Evolutionary conservation across 2,797 vertebrate species (phyloP).

Genomic region (Sebastes jordani): DNA sequence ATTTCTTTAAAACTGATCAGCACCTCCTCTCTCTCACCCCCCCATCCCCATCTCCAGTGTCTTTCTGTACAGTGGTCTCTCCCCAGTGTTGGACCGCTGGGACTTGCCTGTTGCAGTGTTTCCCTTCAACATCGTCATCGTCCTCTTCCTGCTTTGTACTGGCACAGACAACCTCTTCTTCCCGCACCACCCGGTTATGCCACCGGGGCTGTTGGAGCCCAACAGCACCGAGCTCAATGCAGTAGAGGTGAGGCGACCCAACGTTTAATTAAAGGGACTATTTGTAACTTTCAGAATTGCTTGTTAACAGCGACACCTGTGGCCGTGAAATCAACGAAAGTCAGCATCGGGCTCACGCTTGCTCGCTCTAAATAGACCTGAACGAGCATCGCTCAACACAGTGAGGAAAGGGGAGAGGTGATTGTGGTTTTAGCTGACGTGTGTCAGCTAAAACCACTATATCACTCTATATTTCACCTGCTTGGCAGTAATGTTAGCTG

Average conservation of each 20-base stretch:
- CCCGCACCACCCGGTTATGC: constrained; percentile 53
- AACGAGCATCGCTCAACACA: too few relatives aligned
- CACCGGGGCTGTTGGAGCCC: constrained; percentile 43
- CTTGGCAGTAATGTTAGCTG: too few relatives aligned
- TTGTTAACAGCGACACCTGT: too few relatives aligned
- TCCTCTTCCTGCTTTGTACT: constrained; percentile 78
- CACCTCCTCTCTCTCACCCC: not conserved
- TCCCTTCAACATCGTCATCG: constrained; percentile 79
- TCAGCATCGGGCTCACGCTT: too few relatives aligned
- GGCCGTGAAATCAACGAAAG: too few relatives aligned
- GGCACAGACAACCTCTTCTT: constrained; percentile 73
- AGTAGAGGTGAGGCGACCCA: constrained; percentile 58
- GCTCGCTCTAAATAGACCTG: too few relatives aligned
- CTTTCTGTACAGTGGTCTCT: constrained; percentile 75
- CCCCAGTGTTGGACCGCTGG: constrained; percentile 69
- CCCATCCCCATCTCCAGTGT: constrained; percentile 58
- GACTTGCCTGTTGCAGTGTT: constrained; percentile 78
- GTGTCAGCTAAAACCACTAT: too few relatives aligned
- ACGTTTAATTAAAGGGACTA: not conserved
- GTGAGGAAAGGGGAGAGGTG: too few relatives aligned
- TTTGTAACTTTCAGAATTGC: too few relatives aligned
- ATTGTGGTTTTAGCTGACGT: too few relatives aligned
- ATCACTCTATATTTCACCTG: too few relatives aligned
- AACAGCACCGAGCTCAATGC: constrained; percentile 69
- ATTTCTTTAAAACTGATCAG: not conserved